Base-by-base conservation (phyloP, 1,140 invertebrate genomes). In the Drosophila kohkoa region DNA sequence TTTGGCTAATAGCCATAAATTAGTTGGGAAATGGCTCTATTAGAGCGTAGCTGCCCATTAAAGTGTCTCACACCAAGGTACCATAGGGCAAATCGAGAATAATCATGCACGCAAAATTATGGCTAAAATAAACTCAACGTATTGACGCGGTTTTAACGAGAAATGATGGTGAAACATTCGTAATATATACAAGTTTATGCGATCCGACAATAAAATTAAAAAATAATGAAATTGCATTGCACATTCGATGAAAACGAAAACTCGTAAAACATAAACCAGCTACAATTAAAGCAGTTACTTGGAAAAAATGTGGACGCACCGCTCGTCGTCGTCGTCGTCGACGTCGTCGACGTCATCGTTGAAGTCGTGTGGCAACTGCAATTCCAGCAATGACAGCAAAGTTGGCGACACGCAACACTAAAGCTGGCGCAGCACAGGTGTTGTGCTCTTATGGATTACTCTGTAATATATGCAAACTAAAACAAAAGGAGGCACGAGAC, bases 1-100 rank as follows among this genome's bases (percentile, higher is more conserved):
- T 69, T 87, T 77, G 30, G 41, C 46, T 83, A 80, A 83, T 88
- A 68, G 80, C 69, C 70, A 77, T 79, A 75, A 83, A 80, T 89
- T 70, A 69, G 41, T 52, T 38, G 49, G 80, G 73, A 80, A 83
- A 80, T 69, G 52, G 38, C 66, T 71, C 64, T 51, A 80, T 82
- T 77, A 28, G 35, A 48, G 55, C 55, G n/a, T 28, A 38, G 13
- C 10, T 13, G 51, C 59, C 13, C 55, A 51, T 71, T 65, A 65
- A 77, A 70, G 58, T 65, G 72, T 60, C 57, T 58, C 63, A 59
- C 49, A 59, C 11, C 20, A 25, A 25, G 60, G n/a, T 58, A 49
- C 59, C 69, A 15, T 65, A 46, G 13, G 59, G 54, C 66, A 68
- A 70, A 87, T 72, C 51, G 16, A n/a, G 51, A 59, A 41, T 70